A percentile compares a stretch with the other conserved stretches of the same genome.
These are phyloP conservation scores for Enoplosus armatus DNA, from an alignment of 2,797 vertebrate species.

Conservation along the genomic window DNA sequence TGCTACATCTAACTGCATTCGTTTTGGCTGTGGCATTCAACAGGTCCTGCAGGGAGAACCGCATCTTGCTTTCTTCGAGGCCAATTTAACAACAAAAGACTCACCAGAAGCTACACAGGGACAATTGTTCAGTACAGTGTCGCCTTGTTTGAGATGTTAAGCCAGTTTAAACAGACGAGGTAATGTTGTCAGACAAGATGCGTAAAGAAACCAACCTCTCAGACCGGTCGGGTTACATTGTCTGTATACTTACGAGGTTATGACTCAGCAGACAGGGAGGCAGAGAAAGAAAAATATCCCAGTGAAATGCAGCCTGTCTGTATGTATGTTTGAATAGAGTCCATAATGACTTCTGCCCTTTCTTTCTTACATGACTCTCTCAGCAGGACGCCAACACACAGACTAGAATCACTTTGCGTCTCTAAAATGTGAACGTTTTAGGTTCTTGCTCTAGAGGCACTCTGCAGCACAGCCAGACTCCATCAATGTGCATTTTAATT, in stretches of 20 bases:
- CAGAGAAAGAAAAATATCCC: background rate
- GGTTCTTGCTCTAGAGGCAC: background rate
- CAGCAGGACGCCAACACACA: background rate
- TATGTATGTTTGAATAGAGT: constrained; percentile 16
- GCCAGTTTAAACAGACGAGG: constrained; percentile 49
- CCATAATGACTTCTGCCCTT: background rate
- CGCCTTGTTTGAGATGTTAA: constrained; percentile 32
- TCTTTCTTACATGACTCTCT: background rate
- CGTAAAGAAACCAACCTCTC: constrained; percentile 34
- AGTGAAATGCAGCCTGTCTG: background rate
- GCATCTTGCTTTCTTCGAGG: background rate
- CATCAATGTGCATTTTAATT: background rate
- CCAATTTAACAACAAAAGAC: constrained; percentile 13
- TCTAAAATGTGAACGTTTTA: background rate
- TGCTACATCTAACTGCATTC: background rate
- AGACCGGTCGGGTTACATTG: constrained; percentile 73
- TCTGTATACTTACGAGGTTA: constrained; percentile 46
- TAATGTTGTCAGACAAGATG: constrained; percentile 56
- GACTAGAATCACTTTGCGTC: background rate
- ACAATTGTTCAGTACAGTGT: constrained; percentile 8
- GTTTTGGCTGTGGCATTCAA: background rate
- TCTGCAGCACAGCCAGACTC: background rate
- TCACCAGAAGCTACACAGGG: background rate
- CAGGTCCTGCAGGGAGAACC: constrained; percentile 15
- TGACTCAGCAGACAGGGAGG: background rate